A percentile compares a stretch with the other conserved stretches of the same genome.
phyloP scores from a whole-genome alignment of 2,113 vertebrate genomes.

The Calyptomena viridis region DNA sequence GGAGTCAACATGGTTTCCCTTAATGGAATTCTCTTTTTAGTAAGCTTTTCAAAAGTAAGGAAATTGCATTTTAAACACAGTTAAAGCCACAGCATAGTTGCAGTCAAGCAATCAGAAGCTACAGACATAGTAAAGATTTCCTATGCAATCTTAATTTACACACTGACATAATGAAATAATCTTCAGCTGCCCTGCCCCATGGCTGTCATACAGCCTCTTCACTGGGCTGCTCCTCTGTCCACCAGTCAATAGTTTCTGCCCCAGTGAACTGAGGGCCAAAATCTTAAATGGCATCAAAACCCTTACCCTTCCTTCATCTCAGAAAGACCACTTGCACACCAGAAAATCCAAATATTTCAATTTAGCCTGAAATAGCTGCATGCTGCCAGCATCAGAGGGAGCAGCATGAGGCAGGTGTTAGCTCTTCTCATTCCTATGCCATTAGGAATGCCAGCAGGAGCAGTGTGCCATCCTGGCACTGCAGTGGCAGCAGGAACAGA shows the following conservation, averaged over 20 bases:
- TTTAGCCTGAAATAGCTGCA: not conserved
- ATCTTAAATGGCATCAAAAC: not conserved
- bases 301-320: not conserved
- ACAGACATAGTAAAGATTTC: not conserved
- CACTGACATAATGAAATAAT: not conserved
- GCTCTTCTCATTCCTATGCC: not conserved
- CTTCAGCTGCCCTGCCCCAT: not conserved
- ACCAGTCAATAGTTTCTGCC: not conserved
- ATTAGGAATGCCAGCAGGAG: not conserved
- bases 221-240: not conserved
- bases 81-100: not conserved
- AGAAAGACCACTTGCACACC: not conserved
- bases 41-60: not conserved
- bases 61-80: not conserved
- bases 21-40: conserved; percentile 35
- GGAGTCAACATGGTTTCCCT: not conserved
- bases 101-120: not conserved
- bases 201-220: not conserved
- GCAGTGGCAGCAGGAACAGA: not conserved
- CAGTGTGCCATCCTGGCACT: too few species aligned
- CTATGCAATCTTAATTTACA: not conserved
- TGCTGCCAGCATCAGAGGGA: not conserved
- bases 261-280: not conserved
- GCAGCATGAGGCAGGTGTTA: not conserved
- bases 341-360: not conserved